Conservation (phyloP, 30 jellyfish, hydroid and myxozoan genomes). For the Aurelia sp. region DNA sequence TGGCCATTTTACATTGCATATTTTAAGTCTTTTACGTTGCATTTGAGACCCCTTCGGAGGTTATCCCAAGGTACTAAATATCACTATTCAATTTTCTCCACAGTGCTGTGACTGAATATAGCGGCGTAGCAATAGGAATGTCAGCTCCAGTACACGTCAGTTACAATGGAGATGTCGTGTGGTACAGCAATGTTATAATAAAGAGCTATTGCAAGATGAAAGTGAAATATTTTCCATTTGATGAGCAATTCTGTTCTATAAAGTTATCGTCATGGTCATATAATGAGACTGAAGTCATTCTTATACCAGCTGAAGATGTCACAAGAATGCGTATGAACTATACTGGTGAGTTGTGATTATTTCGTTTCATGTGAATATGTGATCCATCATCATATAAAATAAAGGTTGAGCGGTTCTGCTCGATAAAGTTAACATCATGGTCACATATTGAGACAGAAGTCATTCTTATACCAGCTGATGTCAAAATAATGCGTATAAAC, state of each 20-base stretch:
- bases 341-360: constrained; percentile 35
- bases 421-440: constrained; percentile 63
- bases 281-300: constrained; percentile 53
- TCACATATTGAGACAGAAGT: constrained; percentile 49
- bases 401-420: constrained; percentile 72
- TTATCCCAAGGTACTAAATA: too few species aligned
- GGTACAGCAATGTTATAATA: constrained; percentile 65
- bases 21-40: too few species aligned
- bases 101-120: constrained; percentile 72
- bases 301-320: constrained; percentile 8
- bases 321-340: constrained; percentile 27
- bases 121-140: constrained; percentile 68
- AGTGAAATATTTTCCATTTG: constrained; percentile 71
- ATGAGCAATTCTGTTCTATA: constrained; percentile 75
- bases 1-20: too few species aligned
- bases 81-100: too few species aligned
- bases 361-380: too few species aligned
- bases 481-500: neutral
- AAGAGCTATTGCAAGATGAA: constrained; percentile 79
- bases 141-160: constrained; percentile 66
- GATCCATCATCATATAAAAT: too few species aligned
- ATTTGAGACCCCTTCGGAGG: too few species aligned
- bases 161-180: constrained; percentile 42
- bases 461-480: neutral
- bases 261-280: constrained; percentile 74